These are phyloP conservation scores for Atta cephalotes DNA, from an alignment of 1,140 invertebrate genomes.

Conservation along the genomic window DNA sequence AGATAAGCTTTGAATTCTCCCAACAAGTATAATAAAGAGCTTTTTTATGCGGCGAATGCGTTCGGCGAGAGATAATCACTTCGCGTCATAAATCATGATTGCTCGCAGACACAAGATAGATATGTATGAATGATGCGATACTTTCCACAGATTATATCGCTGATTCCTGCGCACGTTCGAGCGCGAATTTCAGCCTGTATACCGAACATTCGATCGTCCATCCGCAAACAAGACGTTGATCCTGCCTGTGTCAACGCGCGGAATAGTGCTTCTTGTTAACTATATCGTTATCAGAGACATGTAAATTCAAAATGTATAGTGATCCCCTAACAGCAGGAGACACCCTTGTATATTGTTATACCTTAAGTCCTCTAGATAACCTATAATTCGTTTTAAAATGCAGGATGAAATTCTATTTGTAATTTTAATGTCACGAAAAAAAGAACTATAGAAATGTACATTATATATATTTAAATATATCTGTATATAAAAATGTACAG, in stretches of 20 bases:
- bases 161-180: constrained; percentile 38
- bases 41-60: constrained; percentile 2
- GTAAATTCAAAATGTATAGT: constrained; percentile 7
- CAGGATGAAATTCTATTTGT: neutral
- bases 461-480: neutral
- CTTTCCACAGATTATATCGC: constrained; percentile 58
- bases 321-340: neutral
- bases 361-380: neutral
- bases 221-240: constrained; percentile 72
- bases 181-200: constrained; percentile 64
- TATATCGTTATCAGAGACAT: constrained; percentile 39
- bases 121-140: constrained; percentile 28
- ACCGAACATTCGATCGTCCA: constrained; percentile 66
- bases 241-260: constrained; percentile 52
- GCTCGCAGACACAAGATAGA: constrained; percentile 15
- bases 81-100: constrained; percentile 41
- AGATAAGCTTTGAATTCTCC: constrained; percentile 17
- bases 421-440: neutral
- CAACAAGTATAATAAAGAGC: constrained; percentile 11
- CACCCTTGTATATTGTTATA: neutral
- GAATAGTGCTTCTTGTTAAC: constrained; percentile 53
- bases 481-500: neutral
- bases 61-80: constrained; percentile 1
- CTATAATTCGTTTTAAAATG: neutral
- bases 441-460: neutral